Evolutionary conservation across 2,888 invertebrate species (phyloP), one percentile per base, ranked within the genome.

Genomic region (Noctua janthe): DNA sequence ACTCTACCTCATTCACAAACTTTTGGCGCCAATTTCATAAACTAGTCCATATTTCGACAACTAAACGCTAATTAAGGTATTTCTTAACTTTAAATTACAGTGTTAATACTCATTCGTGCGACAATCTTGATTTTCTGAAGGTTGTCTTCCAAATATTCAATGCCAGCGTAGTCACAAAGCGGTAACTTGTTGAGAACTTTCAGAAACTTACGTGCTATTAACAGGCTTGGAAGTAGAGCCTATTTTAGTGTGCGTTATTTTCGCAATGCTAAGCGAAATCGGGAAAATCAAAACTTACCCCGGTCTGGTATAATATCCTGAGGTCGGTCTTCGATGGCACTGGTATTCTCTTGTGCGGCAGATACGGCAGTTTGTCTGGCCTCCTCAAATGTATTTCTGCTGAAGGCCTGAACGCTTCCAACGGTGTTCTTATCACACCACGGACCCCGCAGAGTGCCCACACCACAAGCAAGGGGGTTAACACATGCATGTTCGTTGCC

Each of bases 261-360:
- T 79, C 81, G 78, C 84, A 76, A 78, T 70, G 78, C 43, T 56
- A 67, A 77, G 15, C 66, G 20, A 43, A 62, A 74, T 78, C 62
- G 35, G 49, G 49, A 54, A 64, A 69, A 71, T 74, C 56, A 78
- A 51, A 88, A 97, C 98, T 98, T 95, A 98, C 98, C 97, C 98
- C 98, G 82, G 97, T 97, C 95, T 98, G 98, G 94, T 98, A 98
- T 83, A 98, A 97, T 88, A 98, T 97, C 94, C 97, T 97, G 79
- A 98, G 97, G 83, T 97, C 95, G 88, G 95, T 95, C 91, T 96
- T 97, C 87, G 97, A 96, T 88, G 97, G 95, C 89, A 95, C 88
- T 92, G 95, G 94, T 91, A 97, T 96, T 93, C 96, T 97, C 94
- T 97, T 97, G 92, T 97, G 96, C 77, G 95, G 96, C 85, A 95